Conservation (phyloP, 2,113 vertebrate genomes). For the Pithys albifrons region DNA sequence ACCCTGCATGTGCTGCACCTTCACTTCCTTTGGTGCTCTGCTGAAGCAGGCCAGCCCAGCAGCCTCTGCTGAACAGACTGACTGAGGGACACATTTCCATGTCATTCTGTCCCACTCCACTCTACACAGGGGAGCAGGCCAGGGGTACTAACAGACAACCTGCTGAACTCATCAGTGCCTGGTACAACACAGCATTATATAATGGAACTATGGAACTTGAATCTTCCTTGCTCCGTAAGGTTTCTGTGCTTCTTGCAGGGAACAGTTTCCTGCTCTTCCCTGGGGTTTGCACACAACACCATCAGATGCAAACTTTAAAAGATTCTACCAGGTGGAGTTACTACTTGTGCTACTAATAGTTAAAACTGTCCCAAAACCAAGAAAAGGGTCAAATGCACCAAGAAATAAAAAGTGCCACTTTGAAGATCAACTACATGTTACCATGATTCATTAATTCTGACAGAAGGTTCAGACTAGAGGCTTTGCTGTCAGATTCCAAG, state of each 20-base stretch:
- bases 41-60: neutral
- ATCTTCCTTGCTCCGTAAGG: neutral
- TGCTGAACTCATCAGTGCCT: neutral
- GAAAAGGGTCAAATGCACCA: neutral
- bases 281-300: neutral
- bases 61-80: neutral
- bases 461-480: conserved; percentile 16
- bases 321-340: neutral
- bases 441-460: neutral
- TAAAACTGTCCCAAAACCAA: neutral
- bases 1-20: neutral
- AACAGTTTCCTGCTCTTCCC: neutral
- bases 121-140: neutral
- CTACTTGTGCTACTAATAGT: neutral
- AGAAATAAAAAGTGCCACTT: neutral
- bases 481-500: conserved; percentile 28
- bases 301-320: neutral
- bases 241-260: neutral
- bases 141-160: neutral
- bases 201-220: neutral
- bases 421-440: neutral
- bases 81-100: neutral
- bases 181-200: rapidly evolving
- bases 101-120: neutral
- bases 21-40: neutral